Percentiles rank a stretch among this genome's conserved stretches.
These are phyloP conservation scores for Vollenhovia emeryi DNA, from an alignment of 1,140 invertebrate species.

Conservation along the genomic window DNA sequence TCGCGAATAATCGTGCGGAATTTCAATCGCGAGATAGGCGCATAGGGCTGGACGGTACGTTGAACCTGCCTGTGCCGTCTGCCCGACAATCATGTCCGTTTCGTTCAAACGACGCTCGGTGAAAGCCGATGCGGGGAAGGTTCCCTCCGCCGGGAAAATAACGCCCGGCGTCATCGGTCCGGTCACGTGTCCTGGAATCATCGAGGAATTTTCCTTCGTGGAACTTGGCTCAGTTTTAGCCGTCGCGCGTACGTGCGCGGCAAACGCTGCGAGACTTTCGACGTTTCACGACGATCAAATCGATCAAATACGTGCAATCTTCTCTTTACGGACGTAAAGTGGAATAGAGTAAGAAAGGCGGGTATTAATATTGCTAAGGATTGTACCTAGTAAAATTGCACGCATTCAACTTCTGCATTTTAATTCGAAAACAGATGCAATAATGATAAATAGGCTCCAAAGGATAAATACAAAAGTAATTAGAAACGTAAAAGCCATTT, in stretches of 20 bases:
- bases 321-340: background rate
- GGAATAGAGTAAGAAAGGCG: background rate
- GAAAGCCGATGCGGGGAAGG: constrained; percentile 20
- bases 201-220: background rate
- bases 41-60: constrained; percentile 31
- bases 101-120: constrained; percentile 20
- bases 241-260: background rate
- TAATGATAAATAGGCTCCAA: too few species aligned
- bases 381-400: background rate
- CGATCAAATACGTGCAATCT: background rate
- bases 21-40: constrained; percentile 47
- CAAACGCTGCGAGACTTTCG: background rate
- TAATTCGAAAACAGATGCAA: background rate
- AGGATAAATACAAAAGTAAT: too few species aligned
- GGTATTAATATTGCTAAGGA: background rate
- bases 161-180: background rate
- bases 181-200: background rate
- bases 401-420: background rate
- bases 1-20: constrained; percentile 57
- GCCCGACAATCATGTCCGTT: constrained; percentile 29
- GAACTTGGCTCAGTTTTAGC: background rate
- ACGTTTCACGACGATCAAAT: background rate
- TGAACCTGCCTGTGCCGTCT: constrained; percentile 39
- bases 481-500: too few species aligned
- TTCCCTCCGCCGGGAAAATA: background rate